Evolutionary conservation across 2,888 invertebrate genomes (phyloP), one percentile per base, ranked within the genome.

Genomic region (Drosophila gaucha): DNA sequence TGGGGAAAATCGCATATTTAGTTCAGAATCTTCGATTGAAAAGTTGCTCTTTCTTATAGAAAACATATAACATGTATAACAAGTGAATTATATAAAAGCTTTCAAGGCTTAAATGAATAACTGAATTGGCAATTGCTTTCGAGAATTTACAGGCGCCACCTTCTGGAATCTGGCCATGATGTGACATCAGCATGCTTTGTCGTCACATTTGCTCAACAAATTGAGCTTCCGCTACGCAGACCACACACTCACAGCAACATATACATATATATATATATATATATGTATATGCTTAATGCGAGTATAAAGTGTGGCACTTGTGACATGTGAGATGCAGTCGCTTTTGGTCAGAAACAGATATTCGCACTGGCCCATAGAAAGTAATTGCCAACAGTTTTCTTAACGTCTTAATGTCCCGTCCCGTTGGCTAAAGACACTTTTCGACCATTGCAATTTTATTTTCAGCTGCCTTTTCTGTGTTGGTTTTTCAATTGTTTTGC

Each of bases 401-500:
- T 43, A 56, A 49, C 47, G 28, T 52, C 58, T 58, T 58, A 41
- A 36, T 69, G 57, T 26, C 58, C 30, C 56, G 43, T 59, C 44
- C 30, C 44, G 4, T 35, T 70, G 64, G 74, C 58, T 41, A 51
- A 50, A 64, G 74, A 63, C 65, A 67, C 74, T 59, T 71, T 74
- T 80, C 47, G 64, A 62, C 71, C 57, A 63, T 31, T 52, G 73
- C 59, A 78, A 69, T 69, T 78, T 67, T 39, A 80, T 72, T 49
- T 69, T 28, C 47, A 18, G 43, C 36, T 49, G 30, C 41, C 52
- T 54, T 67, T 59, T 70, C 60, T 44, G 55, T 67, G 66, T 64
- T 57, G 62, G 47, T 57, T 70, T n/a, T 74, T 67, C 79, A 65
- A 78, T 74, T 82, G 78, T 82, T 64, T 58, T 35, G 56, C 44